Percentiles rank a stretch among this genome's conserved stretches.
Conservation (phyloP, 2,113 vertebrate species). For the Grallaria varia region DNA sequence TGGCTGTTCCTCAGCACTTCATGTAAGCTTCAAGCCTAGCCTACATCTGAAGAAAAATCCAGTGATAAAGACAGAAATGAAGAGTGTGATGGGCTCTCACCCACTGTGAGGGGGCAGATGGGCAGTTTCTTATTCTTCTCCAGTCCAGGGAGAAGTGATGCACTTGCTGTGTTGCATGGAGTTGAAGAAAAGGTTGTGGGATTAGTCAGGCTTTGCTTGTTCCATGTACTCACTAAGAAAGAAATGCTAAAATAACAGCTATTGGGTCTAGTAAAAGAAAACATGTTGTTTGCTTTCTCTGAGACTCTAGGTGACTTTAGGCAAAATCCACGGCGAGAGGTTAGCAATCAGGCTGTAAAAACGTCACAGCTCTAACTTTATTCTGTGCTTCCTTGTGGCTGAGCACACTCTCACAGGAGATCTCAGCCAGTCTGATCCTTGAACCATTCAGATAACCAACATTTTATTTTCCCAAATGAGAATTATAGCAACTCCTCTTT, state of each 20-base stretch:
- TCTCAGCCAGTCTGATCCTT: background rate
- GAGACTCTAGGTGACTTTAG: background rate
- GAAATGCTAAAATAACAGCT: slow-evolving; percentile 4
- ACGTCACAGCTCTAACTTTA: background rate
- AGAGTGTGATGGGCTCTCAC: background rate
- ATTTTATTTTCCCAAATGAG: background rate
- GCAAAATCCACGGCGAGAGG: background rate
- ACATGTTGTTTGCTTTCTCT: background rate
- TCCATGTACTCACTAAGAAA: background rate
- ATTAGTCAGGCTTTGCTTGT: slow-evolving; percentile 5
- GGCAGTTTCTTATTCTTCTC: background rate
- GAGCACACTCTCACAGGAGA: background rate
- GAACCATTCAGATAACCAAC: background rate
- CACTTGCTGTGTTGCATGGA: background rate
- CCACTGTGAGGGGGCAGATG: background rate
- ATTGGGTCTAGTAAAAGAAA: background rate
- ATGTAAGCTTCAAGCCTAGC: background rate
- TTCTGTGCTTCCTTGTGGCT: background rate
- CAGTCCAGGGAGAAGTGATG: background rate
- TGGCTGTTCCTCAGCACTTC: background rate
- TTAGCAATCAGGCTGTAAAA: background rate
- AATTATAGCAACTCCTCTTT: background rate
- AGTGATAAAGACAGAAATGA: background rate
- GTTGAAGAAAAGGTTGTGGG: background rate
- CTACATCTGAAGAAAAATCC: background rate